Percentiles rank a stretch among this genome's conserved stretches.
Conservation (phyloP, 2,888 invertebrate species). For the Drosophila phalerata region DNA sequence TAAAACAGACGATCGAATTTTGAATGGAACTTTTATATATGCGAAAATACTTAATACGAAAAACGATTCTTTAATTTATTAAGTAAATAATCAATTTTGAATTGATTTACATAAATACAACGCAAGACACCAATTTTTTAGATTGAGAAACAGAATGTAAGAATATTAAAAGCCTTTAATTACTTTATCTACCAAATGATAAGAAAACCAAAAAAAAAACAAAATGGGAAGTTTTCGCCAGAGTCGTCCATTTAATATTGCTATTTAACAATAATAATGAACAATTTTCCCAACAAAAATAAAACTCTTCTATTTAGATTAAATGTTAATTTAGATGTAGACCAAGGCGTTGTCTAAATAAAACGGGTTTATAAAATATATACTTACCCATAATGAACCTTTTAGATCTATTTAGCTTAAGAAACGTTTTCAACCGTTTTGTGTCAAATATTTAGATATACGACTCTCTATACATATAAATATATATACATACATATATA, state of each 20-base stretch:
- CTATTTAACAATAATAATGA: slow-evolving; percentile 32
- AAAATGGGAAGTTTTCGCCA: slow-evolving; percentile 46
- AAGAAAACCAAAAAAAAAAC: slow-evolving; percentile 31
- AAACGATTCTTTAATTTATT: slow-evolving; percentile 50
- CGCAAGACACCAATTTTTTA: slow-evolving; percentile 72
- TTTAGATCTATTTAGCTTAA: slow-evolving; percentile 46
- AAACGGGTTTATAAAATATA: slow-evolving; percentile 47
- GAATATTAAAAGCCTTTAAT: slow-evolving; percentile 72
- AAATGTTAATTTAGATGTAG: slow-evolving; percentile 49
- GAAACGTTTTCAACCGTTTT: slow-evolving; percentile 49
- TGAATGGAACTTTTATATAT: slow-evolving; percentile 57
- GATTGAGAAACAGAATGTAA: slow-evolving; percentile 36
- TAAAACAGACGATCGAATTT: slow-evolving; percentile 63
- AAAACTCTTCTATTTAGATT: slow-evolving; percentile 37
- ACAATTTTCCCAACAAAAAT: slow-evolving; percentile 23
- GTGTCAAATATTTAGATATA: slow-evolving; percentile 71
- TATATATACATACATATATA: slow-evolving; percentile 49
- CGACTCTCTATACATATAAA: slow-evolving; percentile 15
- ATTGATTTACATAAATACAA: slow-evolving; percentile 68
- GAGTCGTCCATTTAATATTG: slow-evolving; percentile 64
- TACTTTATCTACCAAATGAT: slow-evolving; percentile 81
- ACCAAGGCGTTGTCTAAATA: slow-evolving; percentile 49
- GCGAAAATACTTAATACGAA: slow-evolving; percentile 32
- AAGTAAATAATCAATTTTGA: slow-evolving; percentile 46
- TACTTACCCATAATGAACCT: slow-evolving; percentile 26